These are phyloP conservation scores for Oreocharis arfaki DNA, from an alignment of 2,113 vertebrate genomes.

Conservation along the genomic window DNA sequence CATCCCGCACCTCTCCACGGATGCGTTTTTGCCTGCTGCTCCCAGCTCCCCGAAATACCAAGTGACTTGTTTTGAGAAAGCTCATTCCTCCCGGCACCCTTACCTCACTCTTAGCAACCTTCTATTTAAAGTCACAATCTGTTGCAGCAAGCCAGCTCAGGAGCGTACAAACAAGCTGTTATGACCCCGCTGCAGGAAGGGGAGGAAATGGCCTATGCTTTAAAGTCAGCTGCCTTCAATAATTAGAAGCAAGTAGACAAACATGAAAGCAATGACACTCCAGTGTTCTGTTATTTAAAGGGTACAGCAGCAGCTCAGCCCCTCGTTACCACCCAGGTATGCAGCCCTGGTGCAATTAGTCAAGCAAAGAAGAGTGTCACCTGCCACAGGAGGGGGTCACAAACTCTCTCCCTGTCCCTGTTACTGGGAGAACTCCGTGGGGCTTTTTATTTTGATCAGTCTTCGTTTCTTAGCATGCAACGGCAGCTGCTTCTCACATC, in stretches of 20 bases:
- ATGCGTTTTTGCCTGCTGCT: conserved; percentile 46
- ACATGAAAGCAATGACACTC: conserved; percentile 36
- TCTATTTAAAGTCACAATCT: conserved; percentile 45
- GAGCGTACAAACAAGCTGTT: conserved; percentile 1
- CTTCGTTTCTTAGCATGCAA: conserved; percentile 6
- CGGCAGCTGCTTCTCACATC: conserved; percentile 14
- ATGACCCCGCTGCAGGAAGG: background rate
- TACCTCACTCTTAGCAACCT: conserved; percentile 37
- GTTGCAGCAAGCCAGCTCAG: conserved; percentile 1
- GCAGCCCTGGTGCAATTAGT: background rate
- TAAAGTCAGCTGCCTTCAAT: conserved; percentile 36
- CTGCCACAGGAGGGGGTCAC: background rate
- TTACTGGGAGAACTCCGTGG: background rate
- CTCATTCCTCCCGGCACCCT: conserved; percentile 25
- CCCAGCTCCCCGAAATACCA: conserved; percentile 29
- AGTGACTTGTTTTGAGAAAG: conserved; percentile 21
- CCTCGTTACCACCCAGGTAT: background rate
- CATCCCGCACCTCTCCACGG: background rate
- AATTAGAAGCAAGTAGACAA: conserved; percentile 47
- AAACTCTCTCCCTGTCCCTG: background rate
- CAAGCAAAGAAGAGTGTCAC: background rate
- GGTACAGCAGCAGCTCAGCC: background rate
- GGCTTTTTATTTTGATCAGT: background rate
- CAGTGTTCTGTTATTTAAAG: conserved; percentile 45
- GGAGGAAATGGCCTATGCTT: conserved; percentile 53